Evolutionary conservation across 2,113 vertebrate genomes (phyloP).

Genomic region (Ellobius talpinus): DNA sequence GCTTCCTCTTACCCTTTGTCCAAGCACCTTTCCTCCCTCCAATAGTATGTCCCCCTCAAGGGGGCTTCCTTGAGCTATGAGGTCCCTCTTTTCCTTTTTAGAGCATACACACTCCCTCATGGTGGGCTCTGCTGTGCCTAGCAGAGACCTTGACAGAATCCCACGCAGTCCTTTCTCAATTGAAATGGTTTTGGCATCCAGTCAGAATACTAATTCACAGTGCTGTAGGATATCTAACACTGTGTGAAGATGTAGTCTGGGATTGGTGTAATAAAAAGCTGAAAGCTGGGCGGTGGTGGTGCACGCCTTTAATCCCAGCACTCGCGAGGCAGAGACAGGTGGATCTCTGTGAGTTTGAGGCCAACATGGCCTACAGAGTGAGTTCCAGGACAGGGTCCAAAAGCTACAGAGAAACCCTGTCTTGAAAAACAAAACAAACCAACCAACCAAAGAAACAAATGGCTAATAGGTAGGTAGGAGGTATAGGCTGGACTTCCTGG

Average conservation of each 20-base stretch:
- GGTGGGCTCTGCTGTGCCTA: neutral
- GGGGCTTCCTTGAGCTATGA: neutral
- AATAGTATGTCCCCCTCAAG: neutral
- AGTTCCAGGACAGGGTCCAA: no score
- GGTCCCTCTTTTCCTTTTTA: neutral
- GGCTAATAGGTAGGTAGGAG: neutral
- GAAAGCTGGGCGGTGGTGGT: no score
- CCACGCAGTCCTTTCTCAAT: neutral
- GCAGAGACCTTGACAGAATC: neutral
- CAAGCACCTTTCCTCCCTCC: neutral
- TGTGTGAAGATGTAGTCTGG: neutral
- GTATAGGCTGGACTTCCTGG: neutral
- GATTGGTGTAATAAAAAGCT: neutral
- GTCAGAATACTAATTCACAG: neutral
- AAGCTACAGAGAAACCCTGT: no score
- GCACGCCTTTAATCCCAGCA: no score
- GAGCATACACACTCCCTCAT: neutral
- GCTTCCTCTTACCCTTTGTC: neutral
- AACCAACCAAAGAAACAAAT: neutral
- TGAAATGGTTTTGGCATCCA: neutral
- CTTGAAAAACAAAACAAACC: no score
- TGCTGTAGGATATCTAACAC: neutral
- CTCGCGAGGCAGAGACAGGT: no score
- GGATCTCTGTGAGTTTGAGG: no score
- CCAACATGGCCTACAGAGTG: no score